Percentiles rank a stretch among this genome's conserved stretches.
phyloP scores from a whole-genome alignment of 1,140 invertebrate species.

The Drosophila tsacasi region DNA sequence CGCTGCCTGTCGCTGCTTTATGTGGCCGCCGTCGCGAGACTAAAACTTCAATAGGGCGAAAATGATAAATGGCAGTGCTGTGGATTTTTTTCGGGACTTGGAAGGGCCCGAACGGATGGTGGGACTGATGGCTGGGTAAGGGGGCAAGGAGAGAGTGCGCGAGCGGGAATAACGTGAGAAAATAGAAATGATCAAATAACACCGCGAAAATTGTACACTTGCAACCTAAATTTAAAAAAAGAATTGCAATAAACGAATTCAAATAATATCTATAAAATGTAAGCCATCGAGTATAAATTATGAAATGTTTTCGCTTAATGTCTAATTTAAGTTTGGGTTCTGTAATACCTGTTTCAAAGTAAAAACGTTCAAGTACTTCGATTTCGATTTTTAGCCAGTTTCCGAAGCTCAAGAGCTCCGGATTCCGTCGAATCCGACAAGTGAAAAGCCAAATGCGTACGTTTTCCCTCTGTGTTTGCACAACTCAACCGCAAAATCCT shows the following conservation, averaged over 20 bases:
- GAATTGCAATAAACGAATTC: not conserved
- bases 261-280: not conserved
- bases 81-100: constrained; percentile 49
- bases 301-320: not conserved
- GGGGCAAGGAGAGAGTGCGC: constrained; percentile 9
- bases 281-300: not conserved
- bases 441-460: constrained; percentile 54
- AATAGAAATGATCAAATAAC: constrained; percentile 73
- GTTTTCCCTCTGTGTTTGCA: constrained; percentile 62
- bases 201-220: constrained; percentile 18
- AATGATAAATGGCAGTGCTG: constrained; percentile 80
- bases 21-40: constrained; percentile 73
- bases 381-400: not conserved
- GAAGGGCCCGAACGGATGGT: constrained; percentile 1
- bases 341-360: too few species aligned
- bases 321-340: not conserved
- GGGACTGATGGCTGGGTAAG: not conserved
- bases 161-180: constrained; percentile 54
- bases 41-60: constrained; percentile 81
- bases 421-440: constrained; percentile 40
- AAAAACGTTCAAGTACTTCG: constrained; percentile 2
- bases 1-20: constrained; percentile 78
- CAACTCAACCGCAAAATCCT: constrained; percentile 73
- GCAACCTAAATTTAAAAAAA: not conserved
- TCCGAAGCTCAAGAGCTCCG: not conserved